These are phyloP conservation scores for Acronicta psi DNA, from an alignment of 2,888 invertebrate species.

Conservation along the genomic window DNA sequence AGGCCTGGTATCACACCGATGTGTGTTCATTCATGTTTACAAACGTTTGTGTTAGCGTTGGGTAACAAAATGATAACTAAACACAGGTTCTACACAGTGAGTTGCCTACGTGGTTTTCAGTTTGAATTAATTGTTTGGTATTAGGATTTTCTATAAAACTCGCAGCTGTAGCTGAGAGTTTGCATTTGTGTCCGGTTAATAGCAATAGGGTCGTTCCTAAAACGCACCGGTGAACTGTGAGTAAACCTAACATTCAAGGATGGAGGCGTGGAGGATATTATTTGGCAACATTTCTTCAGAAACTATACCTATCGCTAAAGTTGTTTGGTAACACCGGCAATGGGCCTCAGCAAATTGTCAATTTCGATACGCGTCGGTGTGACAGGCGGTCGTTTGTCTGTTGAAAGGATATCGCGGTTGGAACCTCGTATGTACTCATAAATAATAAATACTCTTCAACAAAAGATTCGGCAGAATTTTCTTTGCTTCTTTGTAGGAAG, in stretches of 20 bases:
- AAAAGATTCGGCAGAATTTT: conserved; percentile 66
- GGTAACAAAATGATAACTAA: too few relatives aligned
- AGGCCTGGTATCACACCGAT: conserved; percentile 59
- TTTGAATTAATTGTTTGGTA: background rate
- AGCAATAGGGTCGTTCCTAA: too few relatives aligned
- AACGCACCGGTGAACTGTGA: too few relatives aligned
- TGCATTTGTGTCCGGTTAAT: too few relatives aligned
- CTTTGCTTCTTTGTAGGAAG: conserved; percentile 49
- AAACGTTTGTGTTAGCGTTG: background rate
- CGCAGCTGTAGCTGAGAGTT: too few relatives aligned
- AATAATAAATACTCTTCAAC: conserved; percentile 69
- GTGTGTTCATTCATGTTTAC: conserved; percentile 9
- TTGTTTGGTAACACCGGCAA: too few relatives aligned
- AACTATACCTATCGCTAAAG: background rate
- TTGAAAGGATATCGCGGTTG: conserved; percentile 62
- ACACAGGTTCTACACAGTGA: too few relatives aligned
- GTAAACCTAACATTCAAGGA: too few relatives aligned
- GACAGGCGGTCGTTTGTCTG: conserved; percentile 43
- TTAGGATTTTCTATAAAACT: background rate
- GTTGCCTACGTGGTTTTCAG: too few relatives aligned
- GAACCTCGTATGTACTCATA: conserved; percentile 65
- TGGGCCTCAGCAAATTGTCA: background rate
- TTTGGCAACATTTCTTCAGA: background rate
- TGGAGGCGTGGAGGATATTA: too few relatives aligned
- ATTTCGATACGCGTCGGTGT: conserved; percentile 57